A percentile compares a stretch with the other conserved stretches of the same genome.
These are phyloP conservation scores for Meghimatium bilineatum DNA, from an alignment of 2,888 invertebrate genomes.

Conservation along the genomic window DNA sequence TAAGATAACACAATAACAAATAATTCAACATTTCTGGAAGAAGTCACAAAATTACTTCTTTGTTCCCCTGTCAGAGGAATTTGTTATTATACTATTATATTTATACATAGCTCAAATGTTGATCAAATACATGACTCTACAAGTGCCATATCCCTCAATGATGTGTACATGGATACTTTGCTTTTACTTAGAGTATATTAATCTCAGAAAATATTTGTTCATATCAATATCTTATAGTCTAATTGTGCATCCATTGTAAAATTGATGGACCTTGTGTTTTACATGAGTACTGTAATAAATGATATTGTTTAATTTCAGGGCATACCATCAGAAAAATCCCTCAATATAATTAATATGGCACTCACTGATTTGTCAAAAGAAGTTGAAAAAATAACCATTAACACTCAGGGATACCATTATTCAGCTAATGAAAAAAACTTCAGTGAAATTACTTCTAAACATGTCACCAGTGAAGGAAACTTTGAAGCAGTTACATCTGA, in stretches of 20 bases:
- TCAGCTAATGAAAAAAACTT: background rate
- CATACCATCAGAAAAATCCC: conserved; percentile 7
- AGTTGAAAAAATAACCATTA: conserved; percentile 24
- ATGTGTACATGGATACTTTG: too few species aligned
- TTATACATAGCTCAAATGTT: background rate
- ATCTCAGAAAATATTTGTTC: background rate
- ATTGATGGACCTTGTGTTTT: too few species aligned
- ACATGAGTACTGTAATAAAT: background rate
- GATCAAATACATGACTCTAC: background rate
- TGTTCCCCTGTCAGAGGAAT: too few species aligned
- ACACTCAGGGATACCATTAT: background rate
- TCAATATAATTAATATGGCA: background rate
- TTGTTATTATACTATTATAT: too few species aligned
- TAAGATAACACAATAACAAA: too few species aligned
- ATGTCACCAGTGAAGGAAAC: background rate
- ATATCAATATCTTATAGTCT: too few species aligned
- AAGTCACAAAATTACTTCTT: too few species aligned
- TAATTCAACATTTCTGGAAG: too few species aligned
- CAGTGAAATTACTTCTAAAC: background rate
- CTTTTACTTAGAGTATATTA: too few species aligned
- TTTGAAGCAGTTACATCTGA: background rate
- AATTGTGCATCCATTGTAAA: too few species aligned
- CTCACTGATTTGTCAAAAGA: conserved; percentile 11
- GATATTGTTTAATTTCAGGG: conserved; percentile 8
- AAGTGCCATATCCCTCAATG: too few species aligned